These are phyloP conservation scores for Lycodopsis pacificus DNA, from an alignment of 2,797 vertebrate species.

Conservation along the genomic window DNA sequence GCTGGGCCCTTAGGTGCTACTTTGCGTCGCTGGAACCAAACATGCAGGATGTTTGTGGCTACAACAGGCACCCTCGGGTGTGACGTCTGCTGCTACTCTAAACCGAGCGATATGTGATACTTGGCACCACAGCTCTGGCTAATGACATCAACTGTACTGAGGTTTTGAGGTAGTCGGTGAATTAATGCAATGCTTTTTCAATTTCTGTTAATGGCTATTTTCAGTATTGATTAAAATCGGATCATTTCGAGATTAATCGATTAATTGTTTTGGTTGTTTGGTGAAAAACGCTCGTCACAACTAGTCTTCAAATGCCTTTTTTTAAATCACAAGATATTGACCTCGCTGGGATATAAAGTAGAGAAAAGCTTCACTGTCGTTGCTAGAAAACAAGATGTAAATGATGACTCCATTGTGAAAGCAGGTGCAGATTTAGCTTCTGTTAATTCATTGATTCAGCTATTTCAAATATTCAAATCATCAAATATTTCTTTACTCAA, in stretches of 20 bases:
- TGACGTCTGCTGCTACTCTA: constrained; percentile 29
- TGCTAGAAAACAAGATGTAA: neutral
- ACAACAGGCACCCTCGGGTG: neutral
- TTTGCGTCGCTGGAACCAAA: constrained; percentile 5
- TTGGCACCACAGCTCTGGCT: neutral
- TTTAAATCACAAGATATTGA: neutral
- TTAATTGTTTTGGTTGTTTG: neutral
- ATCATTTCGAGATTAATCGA: neutral
- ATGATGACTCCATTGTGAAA: neutral
- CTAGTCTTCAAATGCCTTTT: neutral
- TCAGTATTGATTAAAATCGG: neutral
- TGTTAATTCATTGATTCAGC: neutral
- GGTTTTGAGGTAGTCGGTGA: neutral
- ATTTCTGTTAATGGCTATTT: neutral
- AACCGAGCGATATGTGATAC: constrained; percentile 15
- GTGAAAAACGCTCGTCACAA: neutral
- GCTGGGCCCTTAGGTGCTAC: constrained; percentile 5
- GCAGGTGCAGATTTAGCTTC: neutral
- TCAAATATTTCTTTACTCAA: neutral
- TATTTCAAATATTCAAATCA: too few relatives aligned
- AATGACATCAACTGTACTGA: neutral
- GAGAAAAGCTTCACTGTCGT: neutral
- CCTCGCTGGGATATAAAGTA: neutral
- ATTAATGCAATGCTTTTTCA: neutral
- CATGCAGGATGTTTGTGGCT: neutral